Evolutionary conservation across 2,113 vertebrate genomes (phyloP).

Genomic region (Coregonus clupeaformis): DNA sequence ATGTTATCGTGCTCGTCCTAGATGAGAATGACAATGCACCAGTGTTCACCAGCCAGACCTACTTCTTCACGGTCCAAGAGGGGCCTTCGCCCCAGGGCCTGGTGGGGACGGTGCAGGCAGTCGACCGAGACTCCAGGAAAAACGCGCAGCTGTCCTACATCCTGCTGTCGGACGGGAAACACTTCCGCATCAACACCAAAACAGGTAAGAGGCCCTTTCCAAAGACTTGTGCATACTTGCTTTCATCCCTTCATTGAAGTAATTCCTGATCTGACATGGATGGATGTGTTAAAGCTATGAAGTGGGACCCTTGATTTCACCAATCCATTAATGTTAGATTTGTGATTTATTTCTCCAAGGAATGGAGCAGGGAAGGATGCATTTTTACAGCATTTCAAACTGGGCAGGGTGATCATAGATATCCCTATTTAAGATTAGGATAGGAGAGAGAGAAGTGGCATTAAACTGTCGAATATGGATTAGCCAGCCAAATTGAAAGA

Average conservation of each 20-base stretch:
- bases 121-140: conserved; percentile 83
- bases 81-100: conserved; percentile 76
- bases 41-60: conserved; percentile 68
- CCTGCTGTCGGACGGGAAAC: conserved; percentile 85
- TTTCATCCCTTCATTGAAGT: background rate
- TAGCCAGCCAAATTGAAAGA: too few species aligned
- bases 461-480: too few species aligned
- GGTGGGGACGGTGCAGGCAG: conserved; percentile 79
- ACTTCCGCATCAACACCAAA: conserved; percentile 89
- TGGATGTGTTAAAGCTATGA: too few species aligned
- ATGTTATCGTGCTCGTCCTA: conserved; percentile 77
- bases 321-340: too few species aligned
- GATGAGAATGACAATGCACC: conserved; percentile 91
- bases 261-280: too few species aligned
- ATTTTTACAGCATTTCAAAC: too few species aligned
- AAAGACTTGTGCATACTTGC: background rate
- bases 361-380: too few species aligned
- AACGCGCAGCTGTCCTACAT: conserved; percentile 88
- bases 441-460: too few species aligned
- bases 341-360: too few species aligned
- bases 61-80: conserved; percentile 86
- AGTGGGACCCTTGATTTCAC: too few species aligned
- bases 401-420: too few species aligned
- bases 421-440: too few species aligned
- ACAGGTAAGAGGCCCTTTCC: conserved; percentile 76